phyloP scores from a whole-genome alignment of 2,888 invertebrate genomes.

The Cataglyphis cursor region DNA sequence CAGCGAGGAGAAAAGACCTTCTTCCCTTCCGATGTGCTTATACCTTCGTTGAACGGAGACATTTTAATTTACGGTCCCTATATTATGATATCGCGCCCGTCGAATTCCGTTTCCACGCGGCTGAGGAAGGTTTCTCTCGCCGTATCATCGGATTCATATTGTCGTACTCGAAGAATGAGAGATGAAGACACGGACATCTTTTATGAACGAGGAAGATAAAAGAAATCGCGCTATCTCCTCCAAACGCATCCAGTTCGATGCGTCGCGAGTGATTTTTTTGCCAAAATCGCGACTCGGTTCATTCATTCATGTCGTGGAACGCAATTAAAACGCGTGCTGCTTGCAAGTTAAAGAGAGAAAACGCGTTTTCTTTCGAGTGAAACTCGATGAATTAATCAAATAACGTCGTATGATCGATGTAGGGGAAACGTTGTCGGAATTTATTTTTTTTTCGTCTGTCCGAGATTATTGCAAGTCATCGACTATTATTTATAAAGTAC shows the following conservation, averaged over 20 bases:
- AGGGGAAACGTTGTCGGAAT: background rate
- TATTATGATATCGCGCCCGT: constrained; percentile 77
- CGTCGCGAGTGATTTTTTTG: constrained; percentile 12
- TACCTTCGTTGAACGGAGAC: constrained; percentile 72
- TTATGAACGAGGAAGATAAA: constrained; percentile 28
- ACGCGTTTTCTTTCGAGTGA: background rate
- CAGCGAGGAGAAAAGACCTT: constrained; percentile 59
- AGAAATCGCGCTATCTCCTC: constrained; percentile 18
- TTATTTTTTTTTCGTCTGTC: background rate
- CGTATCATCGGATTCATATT: constrained; percentile 68
- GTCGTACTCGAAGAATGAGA: constrained; percentile 56
- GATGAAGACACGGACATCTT: constrained; percentile 8
- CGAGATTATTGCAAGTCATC: background rate
- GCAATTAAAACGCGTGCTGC: background rate
- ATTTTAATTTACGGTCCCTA: constrained; percentile 83
- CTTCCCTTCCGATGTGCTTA: constrained; percentile 66
- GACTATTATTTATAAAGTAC: background rate
- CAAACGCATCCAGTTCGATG: constrained; percentile 9
- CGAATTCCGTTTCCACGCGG: constrained; percentile 75
- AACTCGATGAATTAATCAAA: constrained; percentile 6
- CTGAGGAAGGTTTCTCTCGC: constrained; percentile 55
- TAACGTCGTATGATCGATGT: background rate
- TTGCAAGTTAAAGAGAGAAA: background rate
- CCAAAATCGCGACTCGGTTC: constrained; percentile 8
- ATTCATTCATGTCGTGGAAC: background rate